Percentiles rank a stretch among this genome's conserved stretches.
phyloP scores from a whole-genome alignment of 2,888 invertebrate species.

The Cephus pygmeus region DNA sequence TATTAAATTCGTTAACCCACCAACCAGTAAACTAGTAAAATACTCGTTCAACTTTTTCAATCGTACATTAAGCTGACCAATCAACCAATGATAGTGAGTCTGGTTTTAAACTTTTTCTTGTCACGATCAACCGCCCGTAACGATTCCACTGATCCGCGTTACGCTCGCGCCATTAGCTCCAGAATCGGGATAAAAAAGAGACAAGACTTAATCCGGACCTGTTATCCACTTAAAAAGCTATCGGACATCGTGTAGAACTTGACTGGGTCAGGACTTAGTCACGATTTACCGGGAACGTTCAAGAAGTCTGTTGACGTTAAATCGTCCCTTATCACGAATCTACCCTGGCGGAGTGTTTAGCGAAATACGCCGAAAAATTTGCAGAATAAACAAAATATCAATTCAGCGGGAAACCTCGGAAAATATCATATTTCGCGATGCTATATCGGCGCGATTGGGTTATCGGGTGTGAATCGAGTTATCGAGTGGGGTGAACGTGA shows the following conservation, averaged over 20 bases:
- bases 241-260: conserved; percentile 4
- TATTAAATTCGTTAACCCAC: not conserved
- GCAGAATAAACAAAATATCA: not conserved
- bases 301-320: not conserved
- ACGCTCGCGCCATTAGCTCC: not conserved
- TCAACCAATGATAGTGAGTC: not conserved
- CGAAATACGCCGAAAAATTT: not conserved
- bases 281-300: not conserved
- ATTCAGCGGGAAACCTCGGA: not conserved
- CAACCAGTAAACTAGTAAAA: not conserved
- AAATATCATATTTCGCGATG: not conserved
- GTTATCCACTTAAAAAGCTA: conserved; percentile 4
- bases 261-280: not conserved
- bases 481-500: not conserved
- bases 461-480: not conserved
- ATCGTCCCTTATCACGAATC: not conserved
- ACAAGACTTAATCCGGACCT: not conserved
- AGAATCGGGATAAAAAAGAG: not conserved
- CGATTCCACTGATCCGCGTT: not conserved
- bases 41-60: not conserved
- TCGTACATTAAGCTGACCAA: not conserved
- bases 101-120: not conserved
- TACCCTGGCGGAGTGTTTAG: not conserved
- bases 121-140: not conserved
- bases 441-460: not conserved